Conservation (phyloP, 2,113 vertebrate genomes). For the Microcebus tavaratra region DNA sequence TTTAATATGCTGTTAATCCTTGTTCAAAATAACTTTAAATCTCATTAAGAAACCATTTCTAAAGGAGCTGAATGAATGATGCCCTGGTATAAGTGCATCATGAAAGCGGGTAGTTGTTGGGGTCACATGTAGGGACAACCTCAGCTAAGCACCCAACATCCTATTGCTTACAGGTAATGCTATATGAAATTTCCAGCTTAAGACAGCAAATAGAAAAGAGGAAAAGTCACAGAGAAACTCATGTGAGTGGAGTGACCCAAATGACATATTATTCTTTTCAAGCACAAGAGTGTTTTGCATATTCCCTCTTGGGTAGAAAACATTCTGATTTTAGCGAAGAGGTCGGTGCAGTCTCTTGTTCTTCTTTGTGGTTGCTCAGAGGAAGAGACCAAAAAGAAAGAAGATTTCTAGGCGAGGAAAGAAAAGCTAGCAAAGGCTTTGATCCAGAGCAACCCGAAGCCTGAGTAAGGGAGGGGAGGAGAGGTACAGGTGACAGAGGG, state of each 20-base stretch:
- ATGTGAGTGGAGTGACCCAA: neutral
- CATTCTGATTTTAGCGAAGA: neutral
- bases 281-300: neutral
- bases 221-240: neutral
- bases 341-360: neutral
- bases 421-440: neutral
- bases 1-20: slow-evolving; percentile 26
- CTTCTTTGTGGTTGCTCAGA: neutral
- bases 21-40: slow-evolving; percentile 18
- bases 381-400: neutral
- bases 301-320: neutral
- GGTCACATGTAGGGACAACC: neutral
- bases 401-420: neutral
- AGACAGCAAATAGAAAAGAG: neutral
- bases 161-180: neutral
- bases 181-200: neutral
- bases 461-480: neutral
- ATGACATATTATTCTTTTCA: neutral
- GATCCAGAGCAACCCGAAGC: neutral
- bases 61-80: neutral
- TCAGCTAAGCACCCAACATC: neutral
- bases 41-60: slow-evolving; percentile 49
- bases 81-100: neutral
- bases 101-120: neutral
- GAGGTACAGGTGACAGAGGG: neutral